These are phyloP conservation scores for Charaxes varanes DNA, from an alignment of 1,140 invertebrate genomes.

Conservation along the genomic window DNA sequence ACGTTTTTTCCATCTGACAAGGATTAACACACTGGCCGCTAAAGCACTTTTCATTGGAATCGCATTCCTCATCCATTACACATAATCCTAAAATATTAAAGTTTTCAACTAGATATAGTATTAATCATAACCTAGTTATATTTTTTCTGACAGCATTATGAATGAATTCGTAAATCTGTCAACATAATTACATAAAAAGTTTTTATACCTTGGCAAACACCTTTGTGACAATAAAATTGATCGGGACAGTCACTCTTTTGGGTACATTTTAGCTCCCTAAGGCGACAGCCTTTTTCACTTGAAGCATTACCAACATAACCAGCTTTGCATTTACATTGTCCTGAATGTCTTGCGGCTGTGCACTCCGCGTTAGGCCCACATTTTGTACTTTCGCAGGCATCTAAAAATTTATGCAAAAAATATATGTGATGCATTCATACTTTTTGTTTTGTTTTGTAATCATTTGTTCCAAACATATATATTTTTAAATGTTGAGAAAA, in stretches of 20 bases:
- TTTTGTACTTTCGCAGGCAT: slow-evolving; percentile 82
- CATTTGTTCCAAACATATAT: too few relatives aligned
- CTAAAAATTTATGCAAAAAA: slow-evolving; percentile 58
- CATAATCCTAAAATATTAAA: slow-evolving; percentile 84
- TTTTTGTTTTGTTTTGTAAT: too few relatives aligned
- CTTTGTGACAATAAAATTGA: slow-evolving; percentile 88
- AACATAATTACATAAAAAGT: too few relatives aligned
- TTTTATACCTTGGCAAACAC: slow-evolving; percentile 87
- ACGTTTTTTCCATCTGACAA: slow-evolving; percentile 84
- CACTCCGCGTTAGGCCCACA: slow-evolving; percentile 92
- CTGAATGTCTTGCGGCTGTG: slow-evolving; percentile 80
- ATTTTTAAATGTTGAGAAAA: too few relatives aligned
- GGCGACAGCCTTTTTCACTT: slow-evolving; percentile 83
- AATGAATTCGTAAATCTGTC: too few relatives aligned
- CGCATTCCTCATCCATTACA: slow-evolving; percentile 86
- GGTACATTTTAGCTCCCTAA: slow-evolving; percentile 82
- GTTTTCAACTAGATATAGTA: too few relatives aligned
- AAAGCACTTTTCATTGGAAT: slow-evolving; percentile 84
- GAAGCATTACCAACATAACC: slow-evolving; percentile 86
- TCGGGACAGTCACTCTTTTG: slow-evolving; percentile 82
- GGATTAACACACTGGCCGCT: slow-evolving; percentile 89
- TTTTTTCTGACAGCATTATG: too few relatives aligned
- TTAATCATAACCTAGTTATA: too few relatives aligned
- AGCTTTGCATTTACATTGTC: slow-evolving; percentile 83
- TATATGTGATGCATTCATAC: too few relatives aligned